Evolutionary conservation across 2,797 vertebrate genomes (phyloP), one percentile per base, ranked within the genome.

Genomic region (Poeciliopsis turneri): DNA sequence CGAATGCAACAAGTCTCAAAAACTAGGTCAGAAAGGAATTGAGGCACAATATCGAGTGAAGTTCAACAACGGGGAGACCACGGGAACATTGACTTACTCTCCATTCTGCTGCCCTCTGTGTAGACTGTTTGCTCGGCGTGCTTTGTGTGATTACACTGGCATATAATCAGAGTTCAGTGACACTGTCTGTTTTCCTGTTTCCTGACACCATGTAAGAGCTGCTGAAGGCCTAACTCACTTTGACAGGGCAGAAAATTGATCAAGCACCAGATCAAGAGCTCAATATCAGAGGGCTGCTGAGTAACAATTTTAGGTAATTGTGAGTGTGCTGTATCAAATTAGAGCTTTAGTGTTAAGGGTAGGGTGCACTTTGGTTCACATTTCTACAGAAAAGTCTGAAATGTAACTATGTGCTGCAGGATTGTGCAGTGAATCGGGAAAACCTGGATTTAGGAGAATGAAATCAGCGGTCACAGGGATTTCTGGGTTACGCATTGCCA

Each of bases 201-300:
- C 74, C 74, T 30, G 81, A 85, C 83, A 85, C 75, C 80, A 28
- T 82, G 74, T 41, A 80, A 77, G 78, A 88, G 49, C 25, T 72
- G 76, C 86, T 81, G 88, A 88, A 78, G 66, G 81, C 39, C 80
- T 94, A 92, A 94, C 93, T 81, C 84, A 1, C 87, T 91, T 90
- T 92, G 93, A 92, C 91, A 90, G 77, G 75, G 88, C 85, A 88
- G 87, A 90, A 92, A 92, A 93, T 92, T 86, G 84, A 92, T 92
- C 89, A 93, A 91, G 88, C 87, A 84, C 74, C 86, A 88, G 81
- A 92, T 89, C 83, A 87, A 89, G 90, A 89, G 83, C 88, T 85
- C 55, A 47, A 53, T 78, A 75, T 72, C 45, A 4, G 77, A 78
- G 75, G 74, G 77, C 79, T 80, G 80, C 84, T 79, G 87, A 84